Evolutionary conservation across 2,888 invertebrate species (phyloP), one percentile per base, ranked within the genome.

Genomic region (Caradrina clavipalpis): DNA sequence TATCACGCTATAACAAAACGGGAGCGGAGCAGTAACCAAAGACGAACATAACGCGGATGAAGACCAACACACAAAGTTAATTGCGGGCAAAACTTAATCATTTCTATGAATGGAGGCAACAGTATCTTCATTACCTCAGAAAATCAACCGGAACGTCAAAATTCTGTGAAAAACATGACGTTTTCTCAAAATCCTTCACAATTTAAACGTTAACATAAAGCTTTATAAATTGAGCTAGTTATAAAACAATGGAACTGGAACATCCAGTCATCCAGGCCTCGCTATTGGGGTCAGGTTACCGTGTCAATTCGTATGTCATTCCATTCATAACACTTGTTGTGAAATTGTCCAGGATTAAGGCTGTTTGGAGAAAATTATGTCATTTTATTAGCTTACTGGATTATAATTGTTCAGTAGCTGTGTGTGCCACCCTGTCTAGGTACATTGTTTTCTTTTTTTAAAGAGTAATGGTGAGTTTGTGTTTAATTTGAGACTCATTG

Each of bases 171-270:
- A 31, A 39, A 39, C 39, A 39, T 39, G 10, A 11, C 2, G 2
- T 39, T 10, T 39, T 39, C 39, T 11, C 11, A 11, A 39, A 39
- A 39, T 39, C 11, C 39, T 39, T 39, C 11, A 39, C 39, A 39
- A 39, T 6, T 35, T 39, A 39, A 39, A 39, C 7, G 11, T 11
- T 39, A n/a, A 39, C 39, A 13, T 13, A 21, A 42, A 58, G 5
- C 31, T n/a, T 47, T 39, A 63, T 31, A 35, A 63, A 55, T 56
- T 7, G 21, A n/a, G 13, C 11, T 19, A 49, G 39, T 58, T 26
- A 15, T 1, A 8, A 45, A 67, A 15, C 21, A 35, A 39, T 39
- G 13, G 8, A 51, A 42, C 7, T 11, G 26, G 21, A 17, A 42
- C n/a, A 58, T 19, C 11, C 11, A 7, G 17, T 31, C n/a, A 58